These are phyloP conservation scores for Chrysoperla carnea DNA, from an alignment of 1,140 invertebrate genomes.

Conservation along the genomic window DNA sequence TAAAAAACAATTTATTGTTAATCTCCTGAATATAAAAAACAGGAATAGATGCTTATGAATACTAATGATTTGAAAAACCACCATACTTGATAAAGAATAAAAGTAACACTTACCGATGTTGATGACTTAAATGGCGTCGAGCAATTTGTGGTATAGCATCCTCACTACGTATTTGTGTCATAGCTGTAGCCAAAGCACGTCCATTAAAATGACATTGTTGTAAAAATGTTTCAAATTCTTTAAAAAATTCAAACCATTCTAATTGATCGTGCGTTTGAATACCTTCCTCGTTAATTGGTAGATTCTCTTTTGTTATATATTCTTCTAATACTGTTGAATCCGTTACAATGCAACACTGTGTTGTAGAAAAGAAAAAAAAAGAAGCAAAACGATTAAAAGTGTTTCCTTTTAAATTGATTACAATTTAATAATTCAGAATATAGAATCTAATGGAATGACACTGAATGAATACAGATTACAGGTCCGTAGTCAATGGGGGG, in stretches of 20 bases:
- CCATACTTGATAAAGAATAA: too few species aligned
- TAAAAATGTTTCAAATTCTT: conserved; percentile 32
- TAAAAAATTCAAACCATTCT: conserved; percentile 44
- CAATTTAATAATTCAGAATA: too few species aligned
- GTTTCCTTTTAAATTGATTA: too few species aligned
- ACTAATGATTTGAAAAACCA: too few species aligned
- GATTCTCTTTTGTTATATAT: conserved; percentile 23
- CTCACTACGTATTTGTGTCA: conserved; percentile 29
- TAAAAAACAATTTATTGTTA: not conserved
- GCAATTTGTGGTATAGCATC: conserved; percentile 24
- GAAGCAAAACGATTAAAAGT: too few species aligned
- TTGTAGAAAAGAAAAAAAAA: too few species aligned
- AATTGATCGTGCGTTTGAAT: conserved; percentile 32
- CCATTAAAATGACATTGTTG: conserved; percentile 27
- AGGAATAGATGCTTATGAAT: too few species aligned
- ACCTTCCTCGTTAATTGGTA: conserved; percentile 29
- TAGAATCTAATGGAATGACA: too few species aligned
- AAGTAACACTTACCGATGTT: conserved; percentile 22
- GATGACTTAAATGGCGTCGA: conserved; percentile 30
- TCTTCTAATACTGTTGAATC: conserved; percentile 18
- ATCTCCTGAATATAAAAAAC: too few species aligned
- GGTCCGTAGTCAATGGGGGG: too few species aligned
- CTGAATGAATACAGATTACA: too few species aligned
- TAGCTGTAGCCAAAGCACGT: conserved; percentile 25
- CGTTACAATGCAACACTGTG: conserved; percentile 14